These are phyloP conservation scores for Scaptomyza hsui DNA, from an alignment of 1,140 invertebrate genomes.

Conservation along the genomic window DNA sequence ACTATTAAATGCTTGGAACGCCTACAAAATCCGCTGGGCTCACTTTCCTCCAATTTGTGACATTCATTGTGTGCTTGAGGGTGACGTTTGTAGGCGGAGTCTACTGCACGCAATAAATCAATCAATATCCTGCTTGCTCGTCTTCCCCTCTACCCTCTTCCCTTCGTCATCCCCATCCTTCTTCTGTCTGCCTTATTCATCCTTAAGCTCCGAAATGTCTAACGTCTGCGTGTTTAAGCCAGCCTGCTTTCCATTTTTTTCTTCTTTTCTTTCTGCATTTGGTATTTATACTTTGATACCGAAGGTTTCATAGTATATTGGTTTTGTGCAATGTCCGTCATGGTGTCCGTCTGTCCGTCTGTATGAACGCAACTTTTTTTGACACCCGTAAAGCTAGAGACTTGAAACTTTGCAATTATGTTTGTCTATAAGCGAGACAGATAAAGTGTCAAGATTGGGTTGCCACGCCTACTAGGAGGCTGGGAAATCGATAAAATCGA, in stretches of 20 bases:
- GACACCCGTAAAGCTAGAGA: no score
- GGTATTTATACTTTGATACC: no score
- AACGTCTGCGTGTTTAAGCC: slow-evolving; percentile 39
- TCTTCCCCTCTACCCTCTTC: slow-evolving; percentile 6
- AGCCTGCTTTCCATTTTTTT: slow-evolving; percentile 17
- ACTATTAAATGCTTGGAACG: slow-evolving; percentile 25
- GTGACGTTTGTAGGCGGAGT: slow-evolving; percentile 34
- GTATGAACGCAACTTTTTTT: no score
- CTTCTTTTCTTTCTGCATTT: slow-evolving; percentile 17
- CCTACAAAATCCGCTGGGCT: slow-evolving; percentile 24
- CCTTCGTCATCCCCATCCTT: no score
- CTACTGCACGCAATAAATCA: slow-evolving; percentile 59
- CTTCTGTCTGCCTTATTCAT: slow-evolving; percentile 22
- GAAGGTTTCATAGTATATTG: no score
- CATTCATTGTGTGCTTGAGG: slow-evolving; percentile 46
- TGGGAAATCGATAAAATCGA: no score
- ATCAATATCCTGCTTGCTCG: slow-evolving; percentile 47
- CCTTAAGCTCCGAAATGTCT: slow-evolving; percentile 50
- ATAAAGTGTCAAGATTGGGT: no score
- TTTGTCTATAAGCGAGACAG: no score
- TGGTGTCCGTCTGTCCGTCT: no score
- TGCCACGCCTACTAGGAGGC: no score
- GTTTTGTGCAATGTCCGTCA: no score
- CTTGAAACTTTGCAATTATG: no score
- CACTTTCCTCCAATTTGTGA: slow-evolving; percentile 37